Base-by-base conservation (phyloP, 2,888 invertebrate genomes). In the Diadegma fenestrale region DNA sequence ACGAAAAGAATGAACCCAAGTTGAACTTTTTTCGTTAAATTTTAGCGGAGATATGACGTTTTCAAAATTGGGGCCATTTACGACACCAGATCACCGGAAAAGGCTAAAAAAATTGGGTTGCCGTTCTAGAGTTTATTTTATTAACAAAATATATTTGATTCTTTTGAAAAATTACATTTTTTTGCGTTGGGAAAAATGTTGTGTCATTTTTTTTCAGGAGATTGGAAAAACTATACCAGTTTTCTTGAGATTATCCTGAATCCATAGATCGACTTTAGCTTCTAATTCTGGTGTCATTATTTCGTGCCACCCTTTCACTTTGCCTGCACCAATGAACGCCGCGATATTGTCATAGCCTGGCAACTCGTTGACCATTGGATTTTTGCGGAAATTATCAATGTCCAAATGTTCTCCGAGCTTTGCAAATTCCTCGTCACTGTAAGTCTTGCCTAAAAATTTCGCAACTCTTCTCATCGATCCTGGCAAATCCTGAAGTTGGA, bases 341-440 rank as follows among this genome's bases (percentile, higher is more conserved):
- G 95, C 95, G 1, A 96, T 96, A 4, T 96, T 94, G 88, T 94
- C 95, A 91, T 97, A 95, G 71, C 96, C 95, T 82, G 96, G 95
- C 72, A 95, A 95, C 19, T 72, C 76, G 91, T 98, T 98, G 0
- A 98, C 96, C 7, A 97, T 96, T 69, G 96, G 95, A 94, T 98
- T 98, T 17, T 96, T 95, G 87, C 97, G 96, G 94, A 99, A 99
- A 92, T 96, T 97, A 12, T 96, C 95, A 86, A 99, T 97, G 90
- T 96, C 95, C 84, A 98, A 95, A 92, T 98, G 97, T 8, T 96
- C 94, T 12, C 95, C 95, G 3, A 99, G 94, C 26, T 94, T 93
- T 0, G 94, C 91, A 0, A 97, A 92, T 91, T 97, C 95, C 26
- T 95, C 95, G 0, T 94, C 94, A 0, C 94, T 94, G 82, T 96